These are phyloP conservation scores for Myioborus melanocephalus DNA, from an alignment of 2,797 vertebrate genomes.

Conservation along the genomic window DNA sequence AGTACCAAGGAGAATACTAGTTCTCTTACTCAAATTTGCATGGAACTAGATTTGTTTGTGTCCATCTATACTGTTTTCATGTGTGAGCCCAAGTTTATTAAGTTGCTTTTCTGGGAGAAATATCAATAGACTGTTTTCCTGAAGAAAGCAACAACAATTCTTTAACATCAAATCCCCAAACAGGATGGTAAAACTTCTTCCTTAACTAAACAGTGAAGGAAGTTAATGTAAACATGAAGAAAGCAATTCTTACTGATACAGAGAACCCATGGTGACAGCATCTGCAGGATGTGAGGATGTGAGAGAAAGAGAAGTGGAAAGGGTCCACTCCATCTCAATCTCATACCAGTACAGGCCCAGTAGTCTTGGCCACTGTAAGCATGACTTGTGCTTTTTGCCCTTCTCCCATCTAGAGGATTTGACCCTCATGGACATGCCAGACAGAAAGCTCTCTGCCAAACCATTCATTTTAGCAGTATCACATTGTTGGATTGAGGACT, in stretches of 20 bases:
- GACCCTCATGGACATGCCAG: neutral
- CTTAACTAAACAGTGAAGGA: neutral
- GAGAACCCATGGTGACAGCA: neutral
- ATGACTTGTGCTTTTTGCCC: neutral
- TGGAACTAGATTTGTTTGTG: neutral
- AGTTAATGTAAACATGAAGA: neutral
- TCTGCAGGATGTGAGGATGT: neutral
- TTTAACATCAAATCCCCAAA: neutral
- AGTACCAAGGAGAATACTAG: neutral
- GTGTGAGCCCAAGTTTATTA: neutral
- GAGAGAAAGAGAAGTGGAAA: neutral
- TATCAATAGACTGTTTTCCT: neutral
- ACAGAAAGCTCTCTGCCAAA: neutral
- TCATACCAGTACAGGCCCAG: neutral
- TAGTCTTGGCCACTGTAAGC: neutral
- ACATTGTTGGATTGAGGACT: neutral
- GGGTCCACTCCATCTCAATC: neutral
- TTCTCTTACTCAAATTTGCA: neutral
- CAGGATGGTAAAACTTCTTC: neutral
- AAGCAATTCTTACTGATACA: neutral
- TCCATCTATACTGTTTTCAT: neutral
- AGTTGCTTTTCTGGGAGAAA: neutral
- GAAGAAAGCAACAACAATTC: neutral
- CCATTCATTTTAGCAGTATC: neutral
- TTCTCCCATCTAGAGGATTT: neutral